Percentiles rank a stretch among this genome's conserved stretches.
phyloP scores from a whole-genome alignment of 2,797 vertebrate genomes.

The Notamacropus eugenii region DNA sequence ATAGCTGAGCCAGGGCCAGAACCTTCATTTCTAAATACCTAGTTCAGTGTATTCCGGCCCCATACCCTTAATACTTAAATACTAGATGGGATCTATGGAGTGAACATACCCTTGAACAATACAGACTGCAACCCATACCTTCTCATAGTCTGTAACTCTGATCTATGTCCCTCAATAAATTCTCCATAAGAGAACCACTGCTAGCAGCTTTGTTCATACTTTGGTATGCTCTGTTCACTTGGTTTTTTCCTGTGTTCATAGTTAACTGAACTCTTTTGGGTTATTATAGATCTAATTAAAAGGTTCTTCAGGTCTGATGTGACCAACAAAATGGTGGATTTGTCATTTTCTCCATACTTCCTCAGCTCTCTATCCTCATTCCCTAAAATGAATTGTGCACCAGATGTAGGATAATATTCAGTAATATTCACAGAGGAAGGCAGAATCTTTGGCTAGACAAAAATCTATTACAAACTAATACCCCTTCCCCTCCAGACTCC shows the following conservation, averaged over 20 bases:
- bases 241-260: neutral
- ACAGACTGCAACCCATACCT: neutral
- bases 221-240: neutral
- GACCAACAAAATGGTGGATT: neutral
- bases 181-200: neutral
- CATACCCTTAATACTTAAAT: neutral
- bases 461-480: neutral
- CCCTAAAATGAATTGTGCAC: neutral
- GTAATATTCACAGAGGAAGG: neutral
- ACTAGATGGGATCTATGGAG: neutral
- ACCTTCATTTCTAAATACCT: neutral
- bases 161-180: neutral
- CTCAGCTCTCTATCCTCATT: neutral
- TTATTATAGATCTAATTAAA: neutral
- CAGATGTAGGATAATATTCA: neutral
- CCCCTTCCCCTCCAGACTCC: neutral
- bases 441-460: neutral
- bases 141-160: neutral
- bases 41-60: neutral
- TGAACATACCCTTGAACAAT: neutral
- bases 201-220: neutral
- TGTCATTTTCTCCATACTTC: neutral
- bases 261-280: neutral
- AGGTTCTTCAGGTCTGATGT: neutral
- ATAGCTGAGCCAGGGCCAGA: neutral